A percentile compares a stretch with the other conserved stretches of the same genome.
Evolutionary conservation across 2,113 vertebrate species (phyloP).

Genomic region (Myiopsitta monachus): DNA sequence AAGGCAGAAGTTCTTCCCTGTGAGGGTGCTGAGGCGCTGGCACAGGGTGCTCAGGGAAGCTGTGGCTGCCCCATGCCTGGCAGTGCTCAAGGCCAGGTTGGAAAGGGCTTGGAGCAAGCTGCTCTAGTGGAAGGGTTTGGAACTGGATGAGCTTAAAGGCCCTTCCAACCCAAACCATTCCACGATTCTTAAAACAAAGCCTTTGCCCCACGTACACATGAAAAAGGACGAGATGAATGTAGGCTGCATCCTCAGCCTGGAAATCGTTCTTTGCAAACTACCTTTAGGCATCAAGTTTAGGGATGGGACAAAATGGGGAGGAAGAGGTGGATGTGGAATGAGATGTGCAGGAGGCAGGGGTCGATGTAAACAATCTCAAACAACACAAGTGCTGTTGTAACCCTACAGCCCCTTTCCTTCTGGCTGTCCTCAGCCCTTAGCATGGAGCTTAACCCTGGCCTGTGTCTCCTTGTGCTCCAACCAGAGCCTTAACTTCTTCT

Average conservation of each 20-base stretch:
- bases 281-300: not conserved
- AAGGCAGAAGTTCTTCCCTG: not conserved
- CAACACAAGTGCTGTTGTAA: not conserved
- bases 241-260: not conserved
- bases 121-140: not conserved
- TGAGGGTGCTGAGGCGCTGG: not conserved
- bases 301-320: not conserved
- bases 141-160: not conserved
- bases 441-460: not conserved
- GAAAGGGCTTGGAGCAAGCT: not conserved
- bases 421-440: not conserved
- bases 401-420: not conserved
- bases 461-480: not conserved
- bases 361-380: not conserved
- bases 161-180: not conserved
- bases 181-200: not conserved
- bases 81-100: not conserved
- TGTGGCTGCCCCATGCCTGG: not conserved
- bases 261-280: not conserved
- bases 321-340: not conserved
- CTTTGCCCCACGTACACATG: fast-evolving
- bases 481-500: not conserved
- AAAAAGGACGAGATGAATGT: not conserved
- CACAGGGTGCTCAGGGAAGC: not conserved
- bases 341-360: not conserved